Base-by-base conservation (phyloP, 2,113 vertebrate genomes). In the Atractosteus spatula region DNA sequence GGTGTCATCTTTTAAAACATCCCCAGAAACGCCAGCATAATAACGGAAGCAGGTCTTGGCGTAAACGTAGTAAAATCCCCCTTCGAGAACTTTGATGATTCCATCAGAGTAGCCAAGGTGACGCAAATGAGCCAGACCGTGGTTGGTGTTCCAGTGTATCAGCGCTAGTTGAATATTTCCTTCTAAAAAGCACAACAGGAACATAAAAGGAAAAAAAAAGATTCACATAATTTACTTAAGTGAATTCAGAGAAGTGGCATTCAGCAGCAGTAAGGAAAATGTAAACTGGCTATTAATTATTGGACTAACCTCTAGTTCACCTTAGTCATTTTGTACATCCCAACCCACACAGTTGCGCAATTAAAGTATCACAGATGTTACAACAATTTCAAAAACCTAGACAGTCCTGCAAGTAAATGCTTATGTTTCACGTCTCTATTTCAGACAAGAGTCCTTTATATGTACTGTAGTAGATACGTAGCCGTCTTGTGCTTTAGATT, bases 1-100 rank as follows among this genome's bases (percentile, higher is more conserved):
- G 69, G 94, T 84, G 71, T 87, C 91, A 55, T 94, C 85, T 0
- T 92, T 90, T 72, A 76, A 84, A 83, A 67, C 88, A 74, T 74
- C 85, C 83, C 77, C 62, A 7, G 54, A 8, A 10, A 6, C 68
- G 72, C 44, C 6, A 61, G 43, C 69, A 13, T 97, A 96, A 79
- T 95, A 93, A 71, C 97, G 92, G 74, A 99, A 98, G 80, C 96
- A 98, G 74, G 96, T 95, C 79, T 97, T 96, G 82, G 96, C 94
- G 41, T 99, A 99, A 10, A 98, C 85, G 45, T 97, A 98, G 86
- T 99, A 99, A 84, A 94, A 94, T 61, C 97, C 97, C 0, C 95
- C 89, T 80, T 96, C 94, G 63, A 84, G 86, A 76, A 95, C 93
- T 70, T 86, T 78, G 42, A 99, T 85, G 17, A 88, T 93, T 62